These are phyloP conservation scores for Grammatotria lemairii DNA, from an alignment of 2,113 vertebrate species.

Conservation along the genomic window DNA sequence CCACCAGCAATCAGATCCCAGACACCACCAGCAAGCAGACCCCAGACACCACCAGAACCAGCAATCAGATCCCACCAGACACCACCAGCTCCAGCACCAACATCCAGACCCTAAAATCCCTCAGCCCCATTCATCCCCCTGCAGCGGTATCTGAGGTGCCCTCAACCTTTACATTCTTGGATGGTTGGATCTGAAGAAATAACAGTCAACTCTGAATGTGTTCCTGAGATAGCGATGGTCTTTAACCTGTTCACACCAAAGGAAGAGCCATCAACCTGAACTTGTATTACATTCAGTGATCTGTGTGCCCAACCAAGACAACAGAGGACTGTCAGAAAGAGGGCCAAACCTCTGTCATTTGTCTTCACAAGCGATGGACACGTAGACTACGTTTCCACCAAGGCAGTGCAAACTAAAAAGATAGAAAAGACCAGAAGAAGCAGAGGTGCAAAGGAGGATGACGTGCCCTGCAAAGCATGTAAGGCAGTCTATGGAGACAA, in stretches of 20 bases:
- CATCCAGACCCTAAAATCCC: neutral
- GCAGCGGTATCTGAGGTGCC: neutral
- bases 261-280: neutral
- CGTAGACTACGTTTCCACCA: neutral
- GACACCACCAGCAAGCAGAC: rapidly evolving
- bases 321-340: neutral
- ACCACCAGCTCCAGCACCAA: neutral
- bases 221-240: neutral
- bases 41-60: rapidly evolving
- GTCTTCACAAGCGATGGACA: neutral
- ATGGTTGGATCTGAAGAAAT: neutral
- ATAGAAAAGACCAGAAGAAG: neutral
- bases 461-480: neutral
- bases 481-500: neutral
- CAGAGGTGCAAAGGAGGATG: neutral
- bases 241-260: neutral
- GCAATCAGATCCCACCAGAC: rapidly evolving
- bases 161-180: neutral
- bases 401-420: neutral
- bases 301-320: neutral
- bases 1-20: rapidly evolving
- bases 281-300: neutral
- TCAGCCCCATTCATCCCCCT: neutral
- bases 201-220: neutral
- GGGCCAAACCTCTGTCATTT: neutral